Conservation (phyloP, 2,797 vertebrate genomes). For the Ceryle rudis region DNA sequence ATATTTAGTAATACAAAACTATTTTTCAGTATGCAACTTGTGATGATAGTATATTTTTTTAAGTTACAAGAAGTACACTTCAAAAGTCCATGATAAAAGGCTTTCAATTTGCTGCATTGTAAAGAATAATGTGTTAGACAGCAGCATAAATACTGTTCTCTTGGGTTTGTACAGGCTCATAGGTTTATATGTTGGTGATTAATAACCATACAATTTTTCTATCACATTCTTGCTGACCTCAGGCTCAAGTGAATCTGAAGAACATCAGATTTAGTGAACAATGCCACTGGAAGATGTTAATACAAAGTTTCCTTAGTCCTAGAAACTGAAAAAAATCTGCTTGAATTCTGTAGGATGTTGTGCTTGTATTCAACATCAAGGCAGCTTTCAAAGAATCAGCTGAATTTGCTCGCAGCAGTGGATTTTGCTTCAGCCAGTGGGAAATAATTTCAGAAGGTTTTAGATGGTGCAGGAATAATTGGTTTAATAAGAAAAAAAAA, state of each 20-base stretch:
- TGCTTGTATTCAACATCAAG: not conserved
- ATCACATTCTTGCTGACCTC: not conserved
- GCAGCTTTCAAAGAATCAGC: not conserved
- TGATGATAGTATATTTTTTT: not conserved
- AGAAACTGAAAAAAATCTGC: conserved; percentile 10
- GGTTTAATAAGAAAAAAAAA: not conserved
- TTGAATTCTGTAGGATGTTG: not conserved
- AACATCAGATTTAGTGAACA: not conserved
- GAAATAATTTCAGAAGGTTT: conserved; percentile 2
- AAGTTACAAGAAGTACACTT: not conserved
- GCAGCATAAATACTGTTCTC: not conserved
- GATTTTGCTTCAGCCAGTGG: conserved; percentile 4
- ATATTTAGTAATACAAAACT: not conserved
- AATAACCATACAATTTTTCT: not conserved
- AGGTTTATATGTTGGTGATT: not conserved
- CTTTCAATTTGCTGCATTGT: not conserved
- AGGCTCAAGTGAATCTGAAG: not conserved
- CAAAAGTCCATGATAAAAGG: not conserved
- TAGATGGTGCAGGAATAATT: conserved; percentile 12
- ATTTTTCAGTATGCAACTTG: not conserved
- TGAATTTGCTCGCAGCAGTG: conserved; percentile 10
- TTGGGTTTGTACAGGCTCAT: not conserved
- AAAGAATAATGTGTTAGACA: not conserved
- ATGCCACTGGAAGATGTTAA: not conserved
- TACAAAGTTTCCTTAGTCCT: conserved; percentile 16